Percentiles rank a stretch among this genome's conserved stretches.
Evolutionary conservation across 2,888 invertebrate genomes (phyloP).

Genomic region (Catocala fraxini): DNA sequence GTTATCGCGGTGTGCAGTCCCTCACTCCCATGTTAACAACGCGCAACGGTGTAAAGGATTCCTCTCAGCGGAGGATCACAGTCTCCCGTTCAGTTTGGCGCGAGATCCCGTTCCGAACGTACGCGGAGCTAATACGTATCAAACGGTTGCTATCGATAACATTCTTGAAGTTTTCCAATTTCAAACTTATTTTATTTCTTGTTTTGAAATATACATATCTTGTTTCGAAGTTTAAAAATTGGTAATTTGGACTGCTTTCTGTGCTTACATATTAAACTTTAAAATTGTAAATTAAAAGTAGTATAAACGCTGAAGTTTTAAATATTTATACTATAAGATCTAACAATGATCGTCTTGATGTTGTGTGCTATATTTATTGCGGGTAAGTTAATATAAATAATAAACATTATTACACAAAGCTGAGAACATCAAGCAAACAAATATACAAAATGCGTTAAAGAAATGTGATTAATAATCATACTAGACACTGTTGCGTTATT

Average conservation of each 20-base stretch:
- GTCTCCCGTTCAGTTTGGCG: slow-evolving; percentile 54
- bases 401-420: no score
- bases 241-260: background rate
- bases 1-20: slow-evolving; percentile 30
- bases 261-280: background rate
- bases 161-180: background rate
- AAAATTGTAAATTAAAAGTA: background rate
- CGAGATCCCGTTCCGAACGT: slow-evolving; percentile 46
- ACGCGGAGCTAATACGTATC: slow-evolving; percentile 36
- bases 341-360: slow-evolving; percentile 38
- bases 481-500: no score
- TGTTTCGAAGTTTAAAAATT: background rate
- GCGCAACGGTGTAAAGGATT: slow-evolving; percentile 29
- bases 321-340: slow-evolving; percentile 1
- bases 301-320: background rate
- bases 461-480: no score
- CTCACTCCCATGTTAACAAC: slow-evolving; percentile 17
- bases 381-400: slow-evolving; percentile 36
- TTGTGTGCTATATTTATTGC: slow-evolving; percentile 44
- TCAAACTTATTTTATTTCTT: background rate
- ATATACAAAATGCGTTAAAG: no score
- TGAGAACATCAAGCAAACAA: no score
- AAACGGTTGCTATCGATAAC: slow-evolving; percentile 8
- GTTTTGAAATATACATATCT: background rate
- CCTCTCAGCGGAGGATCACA: slow-evolving; percentile 23